A percentile compares a stretch with the other conserved stretches of the same genome.
phyloP scores from a whole-genome alignment of 2,888 invertebrate species.

The Diplazon laetatorius region DNA sequence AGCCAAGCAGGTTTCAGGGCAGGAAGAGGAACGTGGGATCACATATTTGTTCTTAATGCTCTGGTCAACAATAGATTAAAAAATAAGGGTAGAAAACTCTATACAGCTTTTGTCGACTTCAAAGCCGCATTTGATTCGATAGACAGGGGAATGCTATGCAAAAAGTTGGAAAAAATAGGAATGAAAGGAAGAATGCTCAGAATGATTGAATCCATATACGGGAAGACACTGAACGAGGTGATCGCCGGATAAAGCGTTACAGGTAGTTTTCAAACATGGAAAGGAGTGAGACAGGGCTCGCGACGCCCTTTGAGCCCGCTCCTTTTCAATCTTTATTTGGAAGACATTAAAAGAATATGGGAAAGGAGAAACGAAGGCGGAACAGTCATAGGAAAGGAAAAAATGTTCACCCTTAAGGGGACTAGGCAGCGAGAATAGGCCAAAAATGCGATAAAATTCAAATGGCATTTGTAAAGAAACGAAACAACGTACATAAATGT shows the following conservation, averaged over 20 bases:
- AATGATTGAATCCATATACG: conserved; percentile 49
- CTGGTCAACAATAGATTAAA: conserved; percentile 15
- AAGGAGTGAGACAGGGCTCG: conserved; percentile 58
- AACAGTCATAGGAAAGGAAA: conserved; percentile 49
- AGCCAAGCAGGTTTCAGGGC: neutral
- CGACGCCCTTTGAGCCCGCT: conserved; percentile 44
- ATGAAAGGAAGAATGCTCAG: conserved; percentile 19
- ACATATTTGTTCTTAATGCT: conserved; percentile 12
- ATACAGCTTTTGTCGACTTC: conserved; percentile 52
- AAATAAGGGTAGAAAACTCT: conserved; percentile 5
- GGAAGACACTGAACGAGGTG: conserved; percentile 43
- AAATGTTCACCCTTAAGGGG: conserved; percentile 51
- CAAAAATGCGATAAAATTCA: too few species aligned
- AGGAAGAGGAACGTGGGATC: neutral
- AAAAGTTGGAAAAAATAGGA: conserved; percentile 2
- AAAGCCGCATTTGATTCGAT: conserved; percentile 36
- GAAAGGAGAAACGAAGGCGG: conserved; percentile 49
- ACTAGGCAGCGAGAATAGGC: too few species aligned
- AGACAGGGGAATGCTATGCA: too few species aligned
- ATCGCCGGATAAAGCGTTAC: conserved; percentile 35
- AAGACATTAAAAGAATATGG: conserved; percentile 57
- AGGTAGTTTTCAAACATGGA: conserved; percentile 41
- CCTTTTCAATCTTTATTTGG: conserved; percentile 48
- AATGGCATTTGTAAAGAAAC: too few species aligned
- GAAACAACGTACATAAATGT: too few species aligned